Evolutionary conservation across 2,797 vertebrate species (phyloP).

Genomic region (Sebastolobus altivelis): DNA sequence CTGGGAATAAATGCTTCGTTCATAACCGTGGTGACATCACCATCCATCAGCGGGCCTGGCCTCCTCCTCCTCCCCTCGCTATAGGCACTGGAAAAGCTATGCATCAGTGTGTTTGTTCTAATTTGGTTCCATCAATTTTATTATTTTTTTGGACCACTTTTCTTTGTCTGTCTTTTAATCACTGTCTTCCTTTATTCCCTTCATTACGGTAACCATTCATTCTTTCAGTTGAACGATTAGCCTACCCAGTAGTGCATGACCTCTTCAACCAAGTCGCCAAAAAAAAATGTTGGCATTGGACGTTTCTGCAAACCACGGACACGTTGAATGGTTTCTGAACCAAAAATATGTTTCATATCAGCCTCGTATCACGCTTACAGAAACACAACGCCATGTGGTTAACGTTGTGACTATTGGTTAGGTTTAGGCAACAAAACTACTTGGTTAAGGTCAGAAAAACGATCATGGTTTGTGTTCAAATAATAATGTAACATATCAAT

Average conservation of each 20-base stretch:
- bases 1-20: slow-evolving; percentile 55
- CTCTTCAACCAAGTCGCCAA: not conserved
- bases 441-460: too few species aligned
- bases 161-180: not conserved
- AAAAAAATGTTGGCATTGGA: not conserved
- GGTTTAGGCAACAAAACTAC: too few species aligned
- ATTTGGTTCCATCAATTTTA: not conserved
- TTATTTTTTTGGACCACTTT: not conserved
- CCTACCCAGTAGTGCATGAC: not conserved
- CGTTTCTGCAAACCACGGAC: too few species aligned
- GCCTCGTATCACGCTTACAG: too few species aligned
- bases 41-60: slow-evolving; percentile 62
- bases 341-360: too few species aligned
- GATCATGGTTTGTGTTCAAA: too few species aligned
- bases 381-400: too few species aligned
- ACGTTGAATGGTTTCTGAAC: too few species aligned
- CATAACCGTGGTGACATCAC: slow-evolving; percentile 60
- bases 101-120: slow-evolving; percentile 16
- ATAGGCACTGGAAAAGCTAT: not conserved
- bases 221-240: not conserved
- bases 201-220: not conserved
- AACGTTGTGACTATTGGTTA: too few species aligned
- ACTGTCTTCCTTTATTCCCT: not conserved
- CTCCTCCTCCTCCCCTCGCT: not conserved
- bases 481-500: too few species aligned